These are phyloP conservation scores for Harpagoxenus sublaevis DNA, from an alignment of 2,888 invertebrate genomes.

Conservation along the genomic window DNA sequence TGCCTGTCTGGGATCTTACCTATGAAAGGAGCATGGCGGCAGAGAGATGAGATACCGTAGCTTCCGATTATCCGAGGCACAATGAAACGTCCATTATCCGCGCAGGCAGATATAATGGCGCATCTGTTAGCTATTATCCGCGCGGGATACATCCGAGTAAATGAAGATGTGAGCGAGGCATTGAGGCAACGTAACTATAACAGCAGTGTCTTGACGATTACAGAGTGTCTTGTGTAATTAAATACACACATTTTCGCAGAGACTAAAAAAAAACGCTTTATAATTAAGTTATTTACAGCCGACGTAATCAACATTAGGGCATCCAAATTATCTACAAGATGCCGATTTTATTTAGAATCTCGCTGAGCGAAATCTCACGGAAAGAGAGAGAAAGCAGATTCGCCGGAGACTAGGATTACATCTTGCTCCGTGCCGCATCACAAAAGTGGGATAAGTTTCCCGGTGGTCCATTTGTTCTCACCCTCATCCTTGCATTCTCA, in stretches of 20 bases:
- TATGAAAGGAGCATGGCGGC: not conserved
- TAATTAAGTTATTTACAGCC: not conserved
- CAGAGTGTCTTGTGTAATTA: no score
- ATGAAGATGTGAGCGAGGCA: not conserved
- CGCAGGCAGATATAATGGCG: slow-evolving; percentile 16
- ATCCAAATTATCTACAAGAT: not conserved
- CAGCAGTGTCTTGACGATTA: no score
- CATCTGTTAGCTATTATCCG: slow-evolving; percentile 13
- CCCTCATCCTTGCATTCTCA: slow-evolving; percentile 49
- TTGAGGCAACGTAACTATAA: not conserved
- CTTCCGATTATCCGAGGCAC: slow-evolving; percentile 27
- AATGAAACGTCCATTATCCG: slow-evolving; percentile 24
- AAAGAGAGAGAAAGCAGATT: not conserved
- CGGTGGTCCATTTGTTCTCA: slow-evolving; percentile 65
- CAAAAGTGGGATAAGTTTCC: slow-evolving; percentile 46
- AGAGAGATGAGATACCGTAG: slow-evolving; percentile 13
- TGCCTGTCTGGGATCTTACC: slow-evolving; percentile 21
- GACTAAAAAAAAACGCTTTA: no score
- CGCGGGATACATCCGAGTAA: not conserved
- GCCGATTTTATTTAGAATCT: slow-evolving; percentile 16
- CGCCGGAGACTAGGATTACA: slow-evolving; percentile 29
- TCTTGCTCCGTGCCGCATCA: slow-evolving; percentile 37
- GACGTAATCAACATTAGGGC: not conserved
- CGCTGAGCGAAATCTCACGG: not conserved
- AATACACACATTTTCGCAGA: no score